Percentiles rank a stretch among this genome's conserved stretches.
These are phyloP conservation scores for Enteromius radiatus DNA, from an alignment of 2,797 vertebrate genomes.

Conservation along the genomic window DNA sequence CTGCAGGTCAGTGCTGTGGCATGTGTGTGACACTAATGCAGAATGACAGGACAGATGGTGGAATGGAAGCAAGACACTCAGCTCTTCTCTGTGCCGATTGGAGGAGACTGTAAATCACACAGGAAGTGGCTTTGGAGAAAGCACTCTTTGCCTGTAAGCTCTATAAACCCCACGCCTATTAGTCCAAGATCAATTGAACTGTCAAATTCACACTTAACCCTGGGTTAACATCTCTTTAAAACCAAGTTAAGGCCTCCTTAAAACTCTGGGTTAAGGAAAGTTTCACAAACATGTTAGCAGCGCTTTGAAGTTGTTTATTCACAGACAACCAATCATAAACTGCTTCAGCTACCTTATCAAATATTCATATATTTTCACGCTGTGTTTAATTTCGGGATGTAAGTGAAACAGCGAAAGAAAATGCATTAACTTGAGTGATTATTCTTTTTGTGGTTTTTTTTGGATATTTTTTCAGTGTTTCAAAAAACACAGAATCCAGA, in stretches of 20 bases:
- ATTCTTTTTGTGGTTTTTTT: neutral
- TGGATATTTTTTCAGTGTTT: neutral
- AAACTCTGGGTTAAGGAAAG: slow-evolving; percentile 2
- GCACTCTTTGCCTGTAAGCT: neutral
- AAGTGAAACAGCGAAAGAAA: neutral
- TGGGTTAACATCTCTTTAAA: slow-evolving; percentile 4
- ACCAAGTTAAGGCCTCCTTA: slow-evolving; percentile 1
- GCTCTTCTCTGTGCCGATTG: slow-evolving; percentile 51
- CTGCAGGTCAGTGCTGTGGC: slow-evolving; percentile 67
- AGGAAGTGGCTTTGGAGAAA: slow-evolving; percentile 31
- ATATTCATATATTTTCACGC: neutral
- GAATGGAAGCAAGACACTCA: slow-evolving; percentile 65
- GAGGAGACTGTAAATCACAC: slow-evolving; percentile 44
- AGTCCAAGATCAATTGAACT: slow-evolving; percentile 25
- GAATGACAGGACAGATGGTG: slow-evolving; percentile 74
- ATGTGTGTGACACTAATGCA: slow-evolving; percentile 72
- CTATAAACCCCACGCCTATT: slow-evolving; percentile 21
- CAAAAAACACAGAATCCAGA: neutral
- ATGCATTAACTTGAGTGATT: neutral
- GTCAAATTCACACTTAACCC: slow-evolving; percentile 10
- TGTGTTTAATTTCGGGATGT: neutral
- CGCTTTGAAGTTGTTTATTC: neutral
- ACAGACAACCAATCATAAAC: neutral
- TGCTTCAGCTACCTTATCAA: neutral
- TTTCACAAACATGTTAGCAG: neutral